These are phyloP conservation scores for Clostera curtula DNA, from an alignment of 2,888 invertebrate genomes.

Conservation along the genomic window DNA sequence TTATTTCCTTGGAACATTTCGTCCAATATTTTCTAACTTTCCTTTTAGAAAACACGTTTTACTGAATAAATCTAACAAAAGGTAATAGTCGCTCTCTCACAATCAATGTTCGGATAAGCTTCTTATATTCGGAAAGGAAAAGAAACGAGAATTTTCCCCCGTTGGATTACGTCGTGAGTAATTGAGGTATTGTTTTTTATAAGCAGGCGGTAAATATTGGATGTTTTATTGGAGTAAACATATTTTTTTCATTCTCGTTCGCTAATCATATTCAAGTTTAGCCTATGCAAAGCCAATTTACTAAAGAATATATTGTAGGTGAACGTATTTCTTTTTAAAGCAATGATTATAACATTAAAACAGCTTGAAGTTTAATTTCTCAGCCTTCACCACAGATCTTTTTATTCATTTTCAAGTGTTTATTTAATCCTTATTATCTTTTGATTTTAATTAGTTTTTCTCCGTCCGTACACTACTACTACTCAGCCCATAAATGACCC, in stretches of 20 bases:
- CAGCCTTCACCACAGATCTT: too few relatives aligned
- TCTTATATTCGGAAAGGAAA: constrained; percentile 11
- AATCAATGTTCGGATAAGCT: constrained; percentile 15
- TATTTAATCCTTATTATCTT: too few relatives aligned
- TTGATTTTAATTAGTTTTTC: too few relatives aligned
- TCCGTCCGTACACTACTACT: too few relatives aligned
- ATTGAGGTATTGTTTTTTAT: constrained; percentile 8
- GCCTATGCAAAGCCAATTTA: too few relatives aligned
- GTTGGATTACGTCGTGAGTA: constrained; percentile 4
- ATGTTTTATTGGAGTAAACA: not conserved
- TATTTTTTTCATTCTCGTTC: constrained; percentile 1
- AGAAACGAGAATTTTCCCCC: constrained; percentile 2
- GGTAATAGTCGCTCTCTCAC: constrained; percentile 8
- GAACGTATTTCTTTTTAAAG: too few relatives aligned
- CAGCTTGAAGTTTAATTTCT: too few relatives aligned
- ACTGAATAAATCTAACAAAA: constrained; percentile 10
- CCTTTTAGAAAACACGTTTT: constrained; percentile 15
- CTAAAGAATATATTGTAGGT: too few relatives aligned
- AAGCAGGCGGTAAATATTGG: constrained; percentile 3
- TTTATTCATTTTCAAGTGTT: too few relatives aligned
- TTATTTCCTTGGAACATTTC: constrained; percentile 10
- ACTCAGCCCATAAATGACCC: too few relatives aligned
- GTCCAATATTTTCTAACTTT: constrained; percentile 18
- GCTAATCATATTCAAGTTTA: too few relatives aligned
- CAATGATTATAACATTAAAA: too few relatives aligned